phyloP scores from a whole-genome alignment of 2,113 vertebrate genomes.

The Apteryx owenii region DNA sequence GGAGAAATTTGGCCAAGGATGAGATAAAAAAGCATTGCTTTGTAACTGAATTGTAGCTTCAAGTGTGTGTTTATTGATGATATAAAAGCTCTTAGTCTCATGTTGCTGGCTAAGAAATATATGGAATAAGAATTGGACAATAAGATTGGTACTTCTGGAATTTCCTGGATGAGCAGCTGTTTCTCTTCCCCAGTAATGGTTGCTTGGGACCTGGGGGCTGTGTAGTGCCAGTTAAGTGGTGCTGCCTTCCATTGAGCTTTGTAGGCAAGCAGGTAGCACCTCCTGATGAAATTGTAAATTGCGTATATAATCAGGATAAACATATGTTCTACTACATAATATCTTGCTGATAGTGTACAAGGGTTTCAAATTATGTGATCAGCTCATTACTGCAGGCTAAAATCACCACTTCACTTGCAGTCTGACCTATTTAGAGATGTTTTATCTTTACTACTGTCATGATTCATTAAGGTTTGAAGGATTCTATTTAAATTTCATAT shows the following conservation, averaged over 20 bases:
- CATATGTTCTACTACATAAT: not conserved
- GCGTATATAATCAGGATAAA: not conserved
- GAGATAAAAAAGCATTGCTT: not conserved
- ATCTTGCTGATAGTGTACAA: not conserved
- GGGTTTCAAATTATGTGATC: not conserved
- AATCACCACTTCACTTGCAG: not conserved
- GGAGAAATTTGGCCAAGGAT: not conserved
- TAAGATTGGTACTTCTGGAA: not conserved
- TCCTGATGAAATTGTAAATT: not conserved
- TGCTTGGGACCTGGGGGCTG: not conserved
- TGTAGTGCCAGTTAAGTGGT: not conserved
- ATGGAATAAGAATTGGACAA: not conserved
- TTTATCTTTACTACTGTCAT: not conserved
- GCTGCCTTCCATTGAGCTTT: not conserved
- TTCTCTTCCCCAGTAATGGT: not conserved
- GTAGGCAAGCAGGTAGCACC: not conserved
- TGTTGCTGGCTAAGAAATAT: not conserved
- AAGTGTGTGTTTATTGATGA: not conserved
- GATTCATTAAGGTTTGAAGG: not conserved
- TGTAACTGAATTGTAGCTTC: not conserved
- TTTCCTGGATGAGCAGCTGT: not conserved
- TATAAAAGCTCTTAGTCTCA: not conserved
- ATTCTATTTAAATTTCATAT: not conserved
- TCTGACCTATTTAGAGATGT: not conserved
- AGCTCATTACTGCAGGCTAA: not conserved